Evolutionary conservation across 2,888 invertebrate species (phyloP).

Genomic region (Tanypteryx hageni): DNA sequence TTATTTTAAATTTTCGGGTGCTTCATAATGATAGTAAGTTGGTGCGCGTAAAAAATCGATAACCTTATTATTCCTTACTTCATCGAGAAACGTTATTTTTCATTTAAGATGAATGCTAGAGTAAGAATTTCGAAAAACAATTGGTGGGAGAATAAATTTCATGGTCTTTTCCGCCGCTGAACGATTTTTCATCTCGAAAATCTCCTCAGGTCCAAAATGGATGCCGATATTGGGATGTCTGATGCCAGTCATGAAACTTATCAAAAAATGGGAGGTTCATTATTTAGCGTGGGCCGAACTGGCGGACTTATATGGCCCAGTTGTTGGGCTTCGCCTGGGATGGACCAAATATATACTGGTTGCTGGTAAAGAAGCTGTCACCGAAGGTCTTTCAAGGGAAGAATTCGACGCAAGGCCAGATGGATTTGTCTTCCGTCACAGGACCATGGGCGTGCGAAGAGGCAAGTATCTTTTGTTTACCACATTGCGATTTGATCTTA

Average conservation of each 20-base stretch:
- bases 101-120: too few relatives aligned
- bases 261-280: constrained; percentile 75
- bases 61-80: too few relatives aligned
- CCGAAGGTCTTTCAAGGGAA: constrained; percentile 79
- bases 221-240: constrained; percentile 78
- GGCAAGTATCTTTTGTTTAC: constrained; percentile 75
- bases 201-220: constrained; percentile 78
- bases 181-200: neutral
- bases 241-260: constrained; percentile 50
- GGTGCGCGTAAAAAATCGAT: too few relatives aligned
- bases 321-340: constrained; percentile 83
- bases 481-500: too few relatives aligned
- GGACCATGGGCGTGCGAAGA: constrained; percentile 82
- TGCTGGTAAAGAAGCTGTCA: constrained; percentile 80
- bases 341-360: constrained; percentile 80
- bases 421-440: constrained; percentile 82
- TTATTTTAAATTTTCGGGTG: too few relatives aligned
- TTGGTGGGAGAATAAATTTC: too few relatives aligned
- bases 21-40: too few relatives aligned
- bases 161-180: neutral
- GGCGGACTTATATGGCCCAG: constrained; percentile 79
- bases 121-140: too few relatives aligned
- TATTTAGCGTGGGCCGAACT: constrained; percentile 81
- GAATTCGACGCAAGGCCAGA: constrained; percentile 85
- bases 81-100: too few relatives aligned